Evolutionary conservation across 2,797 vertebrate species (phyloP), one percentile per base, ranked within the genome.

Genomic region (Crossoptilon crossoptilon): DNA sequence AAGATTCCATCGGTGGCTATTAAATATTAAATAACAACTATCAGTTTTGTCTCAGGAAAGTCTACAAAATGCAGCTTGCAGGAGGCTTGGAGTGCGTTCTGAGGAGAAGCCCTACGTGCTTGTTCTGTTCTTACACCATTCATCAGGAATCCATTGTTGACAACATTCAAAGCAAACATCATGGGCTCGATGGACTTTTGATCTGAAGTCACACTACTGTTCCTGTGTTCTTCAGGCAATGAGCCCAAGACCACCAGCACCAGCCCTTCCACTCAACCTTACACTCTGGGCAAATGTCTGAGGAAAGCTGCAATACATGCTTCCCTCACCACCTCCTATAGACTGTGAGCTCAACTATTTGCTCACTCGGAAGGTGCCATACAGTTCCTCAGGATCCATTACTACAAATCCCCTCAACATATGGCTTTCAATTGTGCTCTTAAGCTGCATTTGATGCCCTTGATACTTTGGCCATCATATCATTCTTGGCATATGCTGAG

Each of bases 41-140:
- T 51, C 44, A 69, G 18, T 37, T 87, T 85, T 79, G 72, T 64
- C 60, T 80, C 37, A 11, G 79, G 85, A 87, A 66, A 27, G 46
- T 51, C 64, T 53, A 0, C 71, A 51, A 87, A 60, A 39, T 43
- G 26, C 35, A 73, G 35, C 33, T 79, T 63, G 35, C 68, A 78
- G 75, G 35, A 81, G 59, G 23, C 64, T 75, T 75, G 60, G 55
- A 62, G 55, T 29, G 24, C 16, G 33, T 37, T 69, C 6, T 29
- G 31, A 43, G 55, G 46, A 79, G 72, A 76, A 82, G 75, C n/a
- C 31, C 55, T 68, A 21, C 49, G 11, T 64, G 60, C 55, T 90
- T 53, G 35, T 82, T 76, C 53, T 48, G 26, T 72, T 81, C 26
- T 51, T 64, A 11, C 6, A 2, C 68, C 63, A 22, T 51, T 12